Evolutionary conservation across 1,140 invertebrate genomes (phyloP), one percentile per base, ranked within the genome.

Genomic region (Coelopa frigida): DNA sequence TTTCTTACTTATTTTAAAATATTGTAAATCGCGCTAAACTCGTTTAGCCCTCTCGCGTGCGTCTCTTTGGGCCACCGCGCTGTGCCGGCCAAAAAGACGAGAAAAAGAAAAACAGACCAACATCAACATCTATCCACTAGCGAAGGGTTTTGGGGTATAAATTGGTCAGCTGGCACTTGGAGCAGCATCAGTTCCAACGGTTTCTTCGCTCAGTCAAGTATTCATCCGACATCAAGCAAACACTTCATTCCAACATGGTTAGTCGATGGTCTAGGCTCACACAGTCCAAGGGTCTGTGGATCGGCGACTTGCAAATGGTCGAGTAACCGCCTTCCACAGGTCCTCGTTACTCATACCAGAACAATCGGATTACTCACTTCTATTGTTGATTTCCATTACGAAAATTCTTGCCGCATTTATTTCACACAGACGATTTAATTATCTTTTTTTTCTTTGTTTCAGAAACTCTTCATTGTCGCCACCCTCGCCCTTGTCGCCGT

Each of bases 141-240:
- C 52, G 54, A 54, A 52, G 45, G 31, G 35, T 49, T 53, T 52
- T 48, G 50, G 44, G 53, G 59, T 66, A 66, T 66, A 66, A 66
- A 66, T 66, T 59, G 56, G 42, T 49, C 53, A 57, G 51, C 46
- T 42, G 53, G 50, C 57, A 43, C 44, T 57, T 52, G 58, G 62
- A 62, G 53, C 59, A 64, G 54, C 58, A 66, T 66, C 62, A 66
- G 62, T 66, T 64, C 55, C 58, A 59, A 52, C 51, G 56, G 55
- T 59, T 49, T 56, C 55, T 63, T 66, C 55, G 55, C 59, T 52
- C 53, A 62, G 59, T 35, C 27, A 46, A 46, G 44, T 37, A 10
- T 10, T 29, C 14, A 8, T 10, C 27, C 27, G 14, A 8, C 27
- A 29, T 29, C 27, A 29, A 29, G 27, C 27, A 14, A 29, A 29